A percentile compares a stretch with the other conserved stretches of the same genome.
phyloP scores from a whole-genome alignment of 2,797 vertebrate species.

The Ctenopoma kingsleyae region DNA sequence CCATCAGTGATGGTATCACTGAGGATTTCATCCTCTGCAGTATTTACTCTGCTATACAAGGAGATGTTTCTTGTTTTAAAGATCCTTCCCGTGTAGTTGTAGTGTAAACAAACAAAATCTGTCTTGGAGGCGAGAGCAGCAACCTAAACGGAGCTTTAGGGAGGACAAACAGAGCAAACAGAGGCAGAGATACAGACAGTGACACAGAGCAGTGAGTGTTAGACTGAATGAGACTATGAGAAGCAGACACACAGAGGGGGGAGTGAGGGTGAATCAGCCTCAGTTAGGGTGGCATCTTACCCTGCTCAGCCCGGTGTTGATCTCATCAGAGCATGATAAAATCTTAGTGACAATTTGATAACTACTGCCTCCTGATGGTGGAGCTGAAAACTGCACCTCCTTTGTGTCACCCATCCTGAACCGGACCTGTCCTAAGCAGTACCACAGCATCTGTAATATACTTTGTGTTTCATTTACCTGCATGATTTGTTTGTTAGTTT shows the following conservation, averaged over 20 bases:
- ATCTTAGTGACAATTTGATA: constrained; percentile 63
- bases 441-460: not conserved
- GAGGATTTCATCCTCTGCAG: constrained; percentile 2
- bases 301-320: constrained; percentile 50
- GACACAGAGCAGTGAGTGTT: constrained; percentile 55
- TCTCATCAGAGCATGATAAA: constrained; percentile 41
- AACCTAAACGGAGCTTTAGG: constrained; percentile 28
- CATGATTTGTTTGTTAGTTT: not conserved
- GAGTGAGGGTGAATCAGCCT: constrained; percentile 67
- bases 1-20: not conserved
- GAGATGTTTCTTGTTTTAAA: constrained; percentile 17
- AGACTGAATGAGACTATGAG: constrained; percentile 58
- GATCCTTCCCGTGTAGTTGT: constrained; percentile 22
- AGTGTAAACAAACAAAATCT: constrained; percentile 51
- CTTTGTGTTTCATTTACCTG: not conserved
- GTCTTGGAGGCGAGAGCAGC: constrained; percentile 29
- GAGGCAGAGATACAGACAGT: constrained; percentile 44
- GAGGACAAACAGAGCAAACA: constrained; percentile 30
- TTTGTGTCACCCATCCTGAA: constrained; percentile 61
- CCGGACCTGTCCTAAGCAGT: constrained; percentile 40
- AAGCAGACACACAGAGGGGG: constrained; percentile 55
- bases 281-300: constrained; percentile 61
- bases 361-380: constrained; percentile 78
- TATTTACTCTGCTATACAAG: constrained; percentile 31
- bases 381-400: constrained; percentile 52